Evolutionary conservation across 2,113 vertebrate species (phyloP), one percentile per base, ranked within the genome.

Genomic region (Perca flavescens): DNA sequence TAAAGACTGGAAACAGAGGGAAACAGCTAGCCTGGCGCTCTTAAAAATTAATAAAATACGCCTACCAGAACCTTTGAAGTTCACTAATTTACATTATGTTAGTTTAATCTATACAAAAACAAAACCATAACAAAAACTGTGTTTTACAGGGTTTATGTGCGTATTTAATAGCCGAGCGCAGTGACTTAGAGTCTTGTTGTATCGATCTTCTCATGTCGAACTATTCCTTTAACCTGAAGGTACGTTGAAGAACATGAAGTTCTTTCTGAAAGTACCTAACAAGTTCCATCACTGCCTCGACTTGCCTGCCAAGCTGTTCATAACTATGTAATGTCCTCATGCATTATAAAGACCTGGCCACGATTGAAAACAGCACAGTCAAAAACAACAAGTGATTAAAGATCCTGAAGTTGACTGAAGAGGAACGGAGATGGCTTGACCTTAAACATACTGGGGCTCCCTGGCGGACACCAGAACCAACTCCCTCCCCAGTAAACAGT

Each of bases 371-470:
- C 87, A 87, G 80, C 84, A 25, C 75, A 70, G 84, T 90, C 86
- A 92, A 93, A 93, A 94, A 94, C 91, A 94, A 94, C 92, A 93
- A 93, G 92, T 92, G 87, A 94, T 94, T 90, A 93, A 93, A 94
- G 85, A 90, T 79, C 64, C 80, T 19, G 80, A 87, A 89, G 85
- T 87, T 84, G 91, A 92, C 89, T 91, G 91, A 92, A 88, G 89
- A 90, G 85, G 79, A 92, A 80, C 74, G 36, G 84, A 84, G 74
- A 93, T 94, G 94, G 94, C 93, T 93, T 93, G 92, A 93, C 93
- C 95, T 94, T 94, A 96, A 95, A 95, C 92, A 91, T 84, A 91
- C 89, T 81, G 10, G 52, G 72, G 65, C 61, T 90, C 88, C 92
- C 88, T 15, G 84, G 79, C 81, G 93, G 87, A 85, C 79, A 46